phyloP scores from a whole-genome alignment of 2,888 invertebrate species.

The Synergus itoensis region DNA sequence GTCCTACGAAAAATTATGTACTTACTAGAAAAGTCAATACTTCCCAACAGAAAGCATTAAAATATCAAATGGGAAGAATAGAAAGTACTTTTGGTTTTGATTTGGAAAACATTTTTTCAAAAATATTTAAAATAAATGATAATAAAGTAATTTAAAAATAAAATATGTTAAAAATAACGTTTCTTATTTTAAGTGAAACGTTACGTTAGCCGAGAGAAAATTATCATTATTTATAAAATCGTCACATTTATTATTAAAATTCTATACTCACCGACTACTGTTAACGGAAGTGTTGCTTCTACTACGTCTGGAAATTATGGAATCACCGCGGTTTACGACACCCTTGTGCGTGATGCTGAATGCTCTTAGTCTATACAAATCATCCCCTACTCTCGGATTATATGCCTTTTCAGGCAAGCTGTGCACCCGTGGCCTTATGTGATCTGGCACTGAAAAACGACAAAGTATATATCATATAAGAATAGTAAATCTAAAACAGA shows the following conservation, averaged over 20 bases:
- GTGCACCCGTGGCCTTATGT: slow-evolving; percentile 90
- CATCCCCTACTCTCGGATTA: slow-evolving; percentile 90
- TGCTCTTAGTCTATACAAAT: slow-evolving; percentile 89
- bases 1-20: neutral
- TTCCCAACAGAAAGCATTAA: neutral
- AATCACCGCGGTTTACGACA: slow-evolving; percentile 94
- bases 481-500: too few species aligned
- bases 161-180: too few species aligned
- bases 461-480: neutral
- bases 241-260: neutral
- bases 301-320: slow-evolving; percentile 90
- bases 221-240: too few species aligned
- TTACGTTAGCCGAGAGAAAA: too few species aligned
- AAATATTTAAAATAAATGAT: too few species aligned
- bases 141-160: too few species aligned
- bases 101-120: too few species aligned
- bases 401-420: slow-evolving; percentile 92
- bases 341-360: slow-evolving; percentile 94
- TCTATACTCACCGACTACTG: slow-evolving; percentile 83
- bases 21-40: neutral
- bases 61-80: neutral
- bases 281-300: slow-evolving; percentile 94
- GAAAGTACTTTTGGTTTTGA: neutral
- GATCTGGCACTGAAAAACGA: slow-evolving; percentile 85
- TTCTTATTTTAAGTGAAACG: too few species aligned